phyloP scores from a whole-genome alignment of 2,113 vertebrate genomes.

The Psephotus haematonotus region DNA sequence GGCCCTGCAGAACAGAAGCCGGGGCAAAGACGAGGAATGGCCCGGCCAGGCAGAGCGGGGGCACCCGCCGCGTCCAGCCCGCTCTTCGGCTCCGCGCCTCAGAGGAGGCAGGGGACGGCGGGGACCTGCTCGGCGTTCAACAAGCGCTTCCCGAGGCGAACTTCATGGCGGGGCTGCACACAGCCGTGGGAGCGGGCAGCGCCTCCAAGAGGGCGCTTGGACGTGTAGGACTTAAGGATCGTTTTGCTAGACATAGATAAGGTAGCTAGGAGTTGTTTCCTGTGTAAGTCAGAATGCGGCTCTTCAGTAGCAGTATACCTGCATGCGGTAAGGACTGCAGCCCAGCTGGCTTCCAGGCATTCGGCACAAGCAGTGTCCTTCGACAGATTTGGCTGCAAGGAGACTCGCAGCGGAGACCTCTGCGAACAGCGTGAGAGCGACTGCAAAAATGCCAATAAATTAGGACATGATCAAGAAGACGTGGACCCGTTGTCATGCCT shows the following conservation, averaged over 20 bases:
- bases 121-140: background rate
- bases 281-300: no score
- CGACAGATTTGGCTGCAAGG: background rate
- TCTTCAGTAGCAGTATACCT: no score
- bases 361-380: background rate
- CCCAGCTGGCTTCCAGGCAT: background rate
- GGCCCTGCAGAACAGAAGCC: no score
- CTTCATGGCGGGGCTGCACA: background rate
- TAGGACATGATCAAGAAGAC: background rate
- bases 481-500: fast-evolving
- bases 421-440: background rate
- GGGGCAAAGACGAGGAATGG: background rate
- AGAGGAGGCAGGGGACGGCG: background rate
- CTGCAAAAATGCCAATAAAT: background rate
- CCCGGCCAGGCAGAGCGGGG: fast-evolving
- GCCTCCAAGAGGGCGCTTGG: no score
- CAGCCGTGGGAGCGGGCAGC: no score
- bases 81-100: fast-evolving
- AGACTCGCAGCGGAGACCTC: background rate
- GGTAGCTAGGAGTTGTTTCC: no score
- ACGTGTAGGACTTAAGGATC: no score
- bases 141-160: background rate
- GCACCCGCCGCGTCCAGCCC: background rate
- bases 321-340: no score
- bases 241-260: no score